These are phyloP conservation scores for Elaphurus davidianus DNA, from an alignment of 2,113 vertebrate species.

Conservation along the genomic window DNA sequence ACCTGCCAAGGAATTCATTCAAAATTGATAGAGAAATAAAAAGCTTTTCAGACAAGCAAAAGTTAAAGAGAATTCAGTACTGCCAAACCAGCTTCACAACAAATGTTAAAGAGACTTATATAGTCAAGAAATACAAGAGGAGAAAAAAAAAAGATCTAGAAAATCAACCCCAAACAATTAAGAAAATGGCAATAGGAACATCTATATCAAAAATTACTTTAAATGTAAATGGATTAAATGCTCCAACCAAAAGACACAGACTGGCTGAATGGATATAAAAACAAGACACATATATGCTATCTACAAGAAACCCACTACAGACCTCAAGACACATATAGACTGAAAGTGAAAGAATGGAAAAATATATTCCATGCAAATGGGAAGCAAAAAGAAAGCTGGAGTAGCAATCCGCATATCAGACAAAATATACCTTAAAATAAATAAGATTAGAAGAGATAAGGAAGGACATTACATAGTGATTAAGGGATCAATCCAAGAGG, in stretches of 20 bases:
- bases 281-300: neutral
- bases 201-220: neutral
- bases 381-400: neutral
- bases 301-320: neutral
- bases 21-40: neutral
- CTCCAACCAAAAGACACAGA: neutral
- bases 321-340: neutral
- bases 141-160: neutral
- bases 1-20: neutral
- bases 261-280: neutral
- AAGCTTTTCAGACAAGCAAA: neutral
- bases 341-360: neutral
- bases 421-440: neutral
- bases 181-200: neutral
- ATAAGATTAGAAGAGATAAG: neutral
- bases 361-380: neutral
- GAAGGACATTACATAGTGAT: neutral
- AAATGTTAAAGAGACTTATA: neutral
- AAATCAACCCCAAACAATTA: neutral
- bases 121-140: neutral
- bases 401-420: neutral
- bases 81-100: neutral
- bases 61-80: neutral
- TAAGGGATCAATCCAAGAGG: neutral
- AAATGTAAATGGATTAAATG: neutral